Conservation (phyloP, 2,113 vertebrate genomes). For the Herpetotheres cachinnans region DNA sequence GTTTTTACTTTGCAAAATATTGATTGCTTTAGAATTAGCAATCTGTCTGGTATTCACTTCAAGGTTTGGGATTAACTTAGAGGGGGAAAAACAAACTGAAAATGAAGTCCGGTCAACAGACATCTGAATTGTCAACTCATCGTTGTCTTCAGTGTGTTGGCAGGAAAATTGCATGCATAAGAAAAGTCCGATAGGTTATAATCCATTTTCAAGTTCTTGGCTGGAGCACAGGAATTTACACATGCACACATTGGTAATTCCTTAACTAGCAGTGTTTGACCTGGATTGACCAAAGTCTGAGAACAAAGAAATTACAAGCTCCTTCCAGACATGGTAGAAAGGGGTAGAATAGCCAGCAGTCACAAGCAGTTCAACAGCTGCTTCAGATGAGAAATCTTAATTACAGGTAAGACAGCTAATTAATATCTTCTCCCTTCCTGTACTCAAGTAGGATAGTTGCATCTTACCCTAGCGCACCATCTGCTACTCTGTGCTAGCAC, state of each 20-base stretch:
- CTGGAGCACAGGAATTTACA: background rate
- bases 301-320: background rate
- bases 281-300: background rate
- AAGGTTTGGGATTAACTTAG: background rate
- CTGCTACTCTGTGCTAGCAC: background rate
- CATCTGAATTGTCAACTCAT: background rate
- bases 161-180: background rate
- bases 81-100: background rate
- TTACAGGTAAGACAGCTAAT: constrained; percentile 35
- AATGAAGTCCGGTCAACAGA: background rate
- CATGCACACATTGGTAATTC: background rate
- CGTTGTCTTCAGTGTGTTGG: background rate
- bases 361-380: constrained; percentile 9
- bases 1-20: background rate
- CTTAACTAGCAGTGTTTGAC: background rate
- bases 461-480: background rate
- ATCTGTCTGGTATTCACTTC: background rate
- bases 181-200: background rate
- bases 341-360: background rate
- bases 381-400: constrained; percentile 22
- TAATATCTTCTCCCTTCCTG: background rate
- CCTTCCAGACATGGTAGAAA: background rate
- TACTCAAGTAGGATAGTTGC: background rate
- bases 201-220: constrained; percentile 14
- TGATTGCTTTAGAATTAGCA: background rate